These are phyloP conservation scores for Psittacula echo DNA, from an alignment of 2,797 vertebrate genomes.

Conservation along the genomic window DNA sequence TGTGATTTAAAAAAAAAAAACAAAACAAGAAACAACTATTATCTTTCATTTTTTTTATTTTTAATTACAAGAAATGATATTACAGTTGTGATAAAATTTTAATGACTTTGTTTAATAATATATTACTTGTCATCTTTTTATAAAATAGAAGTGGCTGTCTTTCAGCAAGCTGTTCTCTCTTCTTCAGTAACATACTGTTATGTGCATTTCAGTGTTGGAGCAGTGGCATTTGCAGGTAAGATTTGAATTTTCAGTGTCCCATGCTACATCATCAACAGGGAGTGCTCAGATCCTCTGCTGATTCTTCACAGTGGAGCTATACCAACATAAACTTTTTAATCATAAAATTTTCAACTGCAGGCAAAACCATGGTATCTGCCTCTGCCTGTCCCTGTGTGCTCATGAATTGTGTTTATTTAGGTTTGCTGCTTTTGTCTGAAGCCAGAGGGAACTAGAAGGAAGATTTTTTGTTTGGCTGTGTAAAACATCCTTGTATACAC, in stretches of 20 bases:
- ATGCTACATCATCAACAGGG: background rate
- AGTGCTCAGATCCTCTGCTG: background rate
- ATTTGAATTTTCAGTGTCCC: background rate
- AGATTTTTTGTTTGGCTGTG: conserved; percentile 26
- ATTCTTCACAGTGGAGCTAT: background rate
- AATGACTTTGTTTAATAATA: background rate
- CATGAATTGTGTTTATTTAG: background rate
- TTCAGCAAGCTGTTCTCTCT: background rate
- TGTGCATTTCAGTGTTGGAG: background rate
- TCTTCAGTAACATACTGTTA: rapidly evolving
- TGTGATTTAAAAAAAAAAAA: background rate
- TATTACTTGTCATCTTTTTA: background rate
- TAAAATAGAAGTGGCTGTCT: background rate
- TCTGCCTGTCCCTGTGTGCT: background rate
- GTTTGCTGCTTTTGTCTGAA: conserved; percentile 18
- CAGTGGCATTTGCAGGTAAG: background rate
- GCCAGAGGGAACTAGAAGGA: conserved; percentile 29
- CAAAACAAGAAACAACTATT: background rate
- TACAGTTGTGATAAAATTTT: background rate
- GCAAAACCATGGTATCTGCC: background rate
- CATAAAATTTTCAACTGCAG: background rate
- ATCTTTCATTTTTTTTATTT: background rate
- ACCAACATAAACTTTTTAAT: background rate
- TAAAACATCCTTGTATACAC: conserved; percentile 21
- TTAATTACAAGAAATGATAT: background rate